These are phyloP conservation scores for Lasioglossum marginatum DNA, from an alignment of 2,888 invertebrate species.

Conservation along the genomic window DNA sequence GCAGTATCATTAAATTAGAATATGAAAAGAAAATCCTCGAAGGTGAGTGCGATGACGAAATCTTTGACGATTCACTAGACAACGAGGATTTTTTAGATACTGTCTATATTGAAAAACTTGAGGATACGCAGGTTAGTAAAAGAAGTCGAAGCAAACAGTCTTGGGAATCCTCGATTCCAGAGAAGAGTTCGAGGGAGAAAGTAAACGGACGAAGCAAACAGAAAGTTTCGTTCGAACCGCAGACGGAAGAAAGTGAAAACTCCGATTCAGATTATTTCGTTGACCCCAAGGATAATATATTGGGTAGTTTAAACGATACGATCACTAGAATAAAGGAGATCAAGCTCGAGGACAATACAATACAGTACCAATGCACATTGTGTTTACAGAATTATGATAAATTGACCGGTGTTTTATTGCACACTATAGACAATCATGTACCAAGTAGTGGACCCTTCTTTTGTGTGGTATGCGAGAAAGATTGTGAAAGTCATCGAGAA, in stretches of 20 bases:
- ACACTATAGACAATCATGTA: constrained; percentile 81
- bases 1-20: constrained; percentile 26
- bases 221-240: constrained; percentile 5
- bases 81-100: constrained; percentile 39
- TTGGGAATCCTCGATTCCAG: constrained; percentile 28
- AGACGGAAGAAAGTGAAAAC: constrained; percentile 39
- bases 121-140: background rate
- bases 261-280: constrained; percentile 76
- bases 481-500: constrained; percentile 86
- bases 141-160: background rate
- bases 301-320: constrained; percentile 81
- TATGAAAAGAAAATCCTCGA: constrained; percentile 12
- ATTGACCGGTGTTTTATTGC: constrained; percentile 75
- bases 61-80: constrained; percentile 17
- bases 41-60: background rate
- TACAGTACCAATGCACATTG: constrained; percentile 80
- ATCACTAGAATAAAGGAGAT: constrained; percentile 81
- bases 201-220: constrained; percentile 5
- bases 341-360: constrained; percentile 69
- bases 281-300: constrained; percentile 73
- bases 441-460: constrained; percentile 84
- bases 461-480: constrained; percentile 87
- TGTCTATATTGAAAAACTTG: constrained; percentile 13
- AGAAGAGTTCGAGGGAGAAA: background rate
- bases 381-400: constrained; percentile 79